Percentiles rank a stretch among this genome's conserved stretches.
Evolutionary conservation across 2,888 invertebrate species (phyloP).

Genomic region (Opisthograptis luteolata): DNA sequence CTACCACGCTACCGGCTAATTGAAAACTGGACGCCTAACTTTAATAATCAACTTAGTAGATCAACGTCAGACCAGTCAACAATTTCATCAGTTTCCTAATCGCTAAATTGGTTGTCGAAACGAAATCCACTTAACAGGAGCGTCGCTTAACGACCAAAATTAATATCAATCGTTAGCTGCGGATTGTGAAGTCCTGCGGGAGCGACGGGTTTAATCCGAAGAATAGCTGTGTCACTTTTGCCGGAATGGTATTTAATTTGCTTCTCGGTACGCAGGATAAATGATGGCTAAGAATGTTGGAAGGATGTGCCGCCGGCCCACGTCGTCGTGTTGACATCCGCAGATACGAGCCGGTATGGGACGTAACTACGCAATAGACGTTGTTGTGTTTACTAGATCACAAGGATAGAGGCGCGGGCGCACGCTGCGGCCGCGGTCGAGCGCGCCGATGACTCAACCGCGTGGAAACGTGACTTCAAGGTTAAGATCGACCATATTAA

Average conservation of each 20-base stretch:
- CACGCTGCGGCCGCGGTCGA: slow-evolving; percentile 9
- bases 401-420: slow-evolving; percentile 26
- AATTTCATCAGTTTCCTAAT: slow-evolving; percentile 37
- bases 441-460: slow-evolving; percentile 54
- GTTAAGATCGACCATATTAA: slow-evolving; percentile 53
- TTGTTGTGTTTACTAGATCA: slow-evolving; percentile 47
- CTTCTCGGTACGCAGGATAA: slow-evolving; percentile 7
- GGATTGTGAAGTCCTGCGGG: slow-evolving; percentile 19
- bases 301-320: slow-evolving; percentile 1
- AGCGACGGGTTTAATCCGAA: slow-evolving; percentile 22
- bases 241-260: slow-evolving; percentile 20
- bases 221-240: slow-evolving; percentile 11
- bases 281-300: slow-evolving; percentile 5
- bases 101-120: slow-evolving; percentile 35
- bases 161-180: slow-evolving; percentile 28
- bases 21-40: slow-evolving; percentile 52
- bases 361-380: slow-evolving; percentile 50
- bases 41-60: slow-evolving; percentile 39
- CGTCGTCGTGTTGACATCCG: slow-evolving; percentile 12
- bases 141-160: slow-evolving; percentile 31
- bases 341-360: slow-evolving; percentile 1
- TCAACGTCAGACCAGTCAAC: slow-evolving; percentile 33
- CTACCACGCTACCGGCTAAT: slow-evolving; percentile 48
- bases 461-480: slow-evolving; percentile 68
- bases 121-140: slow-evolving; percentile 33